A percentile compares a stretch with the other conserved stretches of the same genome.
These are phyloP conservation scores for Reinhardtius hippoglossoides DNA, from an alignment of 2,113 vertebrate genomes.

Conservation along the genomic window DNA sequence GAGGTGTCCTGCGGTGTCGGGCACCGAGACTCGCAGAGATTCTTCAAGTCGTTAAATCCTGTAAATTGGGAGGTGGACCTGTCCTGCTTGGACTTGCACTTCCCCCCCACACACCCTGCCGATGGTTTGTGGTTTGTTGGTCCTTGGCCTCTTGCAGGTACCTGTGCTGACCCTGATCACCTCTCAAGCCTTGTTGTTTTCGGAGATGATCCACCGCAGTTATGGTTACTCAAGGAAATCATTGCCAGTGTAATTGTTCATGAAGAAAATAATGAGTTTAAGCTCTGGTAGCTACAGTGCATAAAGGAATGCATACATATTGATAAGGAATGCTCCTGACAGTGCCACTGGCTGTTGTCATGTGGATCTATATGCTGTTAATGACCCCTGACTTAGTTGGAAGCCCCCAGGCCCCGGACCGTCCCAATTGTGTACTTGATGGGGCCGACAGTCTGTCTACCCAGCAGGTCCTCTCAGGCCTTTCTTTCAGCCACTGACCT, in stretches of 20 bases:
- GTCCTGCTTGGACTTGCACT: background rate
- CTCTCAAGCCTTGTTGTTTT: background rate
- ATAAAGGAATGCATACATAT: conserved; percentile 1
- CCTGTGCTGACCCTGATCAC: background rate
- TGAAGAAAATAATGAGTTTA: background rate
- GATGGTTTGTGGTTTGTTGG: background rate
- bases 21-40: background rate
- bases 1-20: background rate
- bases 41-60: background rate
- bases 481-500: conserved; percentile 69
- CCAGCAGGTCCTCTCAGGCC: conserved; percentile 73
- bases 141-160: background rate
- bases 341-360: conserved; percentile 16
- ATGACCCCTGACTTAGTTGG: conserved; percentile 63
- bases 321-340: background rate
- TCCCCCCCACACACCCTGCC: background rate
- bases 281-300: background rate
- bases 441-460: conserved; percentile 73
- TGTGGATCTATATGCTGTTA: conserved; percentile 3
- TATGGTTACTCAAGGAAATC: background rate
- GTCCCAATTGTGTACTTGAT: conserved; percentile 66
- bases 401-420: conserved; percentile 35
- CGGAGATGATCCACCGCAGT: background rate
- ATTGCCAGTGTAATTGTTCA: background rate
- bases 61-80: too few species aligned